Conservation (phyloP, 2,113 vertebrate species). For the Nycticorax nycticorax region DNA sequence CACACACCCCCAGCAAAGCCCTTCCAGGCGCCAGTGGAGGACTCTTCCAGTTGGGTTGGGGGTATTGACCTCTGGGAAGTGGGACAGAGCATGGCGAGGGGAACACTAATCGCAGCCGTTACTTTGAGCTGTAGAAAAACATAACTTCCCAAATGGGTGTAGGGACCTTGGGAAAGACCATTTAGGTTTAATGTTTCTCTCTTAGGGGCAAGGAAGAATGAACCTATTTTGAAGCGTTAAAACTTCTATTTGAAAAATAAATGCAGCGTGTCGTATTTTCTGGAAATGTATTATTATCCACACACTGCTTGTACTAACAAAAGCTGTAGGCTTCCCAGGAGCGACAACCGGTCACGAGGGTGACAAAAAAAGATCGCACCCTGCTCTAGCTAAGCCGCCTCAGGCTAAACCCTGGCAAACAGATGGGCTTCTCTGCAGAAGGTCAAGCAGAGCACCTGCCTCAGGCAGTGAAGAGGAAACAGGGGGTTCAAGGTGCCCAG, state of each 20-base stretch:
- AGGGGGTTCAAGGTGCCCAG: neutral
- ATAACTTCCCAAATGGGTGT: fast-evolving
- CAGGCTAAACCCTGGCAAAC: conserved; percentile 58
- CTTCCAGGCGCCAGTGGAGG: fast-evolving
- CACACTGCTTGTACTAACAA: neutral
- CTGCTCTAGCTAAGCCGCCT: conserved; percentile 56
- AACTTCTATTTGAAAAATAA: neutral
- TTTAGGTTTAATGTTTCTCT: neutral
- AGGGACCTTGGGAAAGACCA: neutral
- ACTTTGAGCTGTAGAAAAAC: neutral
- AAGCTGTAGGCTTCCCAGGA: neutral
- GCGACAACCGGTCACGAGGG: neutral
- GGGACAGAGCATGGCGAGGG: neutral
- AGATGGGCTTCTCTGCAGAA: conserved; percentile 33
- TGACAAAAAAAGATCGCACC: conserved; percentile 52
- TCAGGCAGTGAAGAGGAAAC: neutral
- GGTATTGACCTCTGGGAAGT: neutral
- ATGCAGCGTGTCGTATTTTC: neutral
- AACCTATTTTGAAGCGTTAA: neutral
- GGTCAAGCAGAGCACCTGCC: conserved; percentile 36
- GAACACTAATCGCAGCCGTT: neutral
- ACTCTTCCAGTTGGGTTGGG: too few relatives aligned
- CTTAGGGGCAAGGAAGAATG: neutral
- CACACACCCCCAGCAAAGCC: neutral
- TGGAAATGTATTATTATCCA: neutral